Percentiles rank a stretch among this genome's conserved stretches.
Evolutionary conservation across 2,888 invertebrate species (phyloP).

Genomic region (Phaonia tiefii): DNA sequence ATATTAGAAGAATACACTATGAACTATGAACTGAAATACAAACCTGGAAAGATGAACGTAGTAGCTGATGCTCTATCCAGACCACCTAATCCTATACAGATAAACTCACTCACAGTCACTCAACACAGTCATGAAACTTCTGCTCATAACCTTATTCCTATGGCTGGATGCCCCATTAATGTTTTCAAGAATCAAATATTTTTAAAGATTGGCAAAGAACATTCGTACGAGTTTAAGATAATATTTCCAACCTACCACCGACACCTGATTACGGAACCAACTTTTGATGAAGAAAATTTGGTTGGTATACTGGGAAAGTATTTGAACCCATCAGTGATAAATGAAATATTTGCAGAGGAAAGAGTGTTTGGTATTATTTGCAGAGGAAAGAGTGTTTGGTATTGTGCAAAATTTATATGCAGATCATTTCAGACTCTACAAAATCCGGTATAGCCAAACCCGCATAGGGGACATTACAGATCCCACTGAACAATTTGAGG

Average conservation of each 20-base stretch:
- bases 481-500: neutral
- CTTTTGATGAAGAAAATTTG: constrained; percentile 30
- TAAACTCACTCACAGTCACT: constrained; percentile 4
- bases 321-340: constrained; percentile 46
- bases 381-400: constrained; percentile 47
- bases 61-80: too few species aligned
- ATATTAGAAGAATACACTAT: constrained; percentile 26
- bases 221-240: neutral
- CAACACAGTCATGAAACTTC: constrained; percentile 19
- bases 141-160: neutral
- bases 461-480: constrained; percentile 4
- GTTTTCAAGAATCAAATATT: constrained; percentile 29
- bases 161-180: constrained; percentile 22
- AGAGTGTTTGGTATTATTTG: constrained; percentile 39
- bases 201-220: too few species aligned
- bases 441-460: constrained; percentile 2
- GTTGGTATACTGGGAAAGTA: constrained; percentile 35
- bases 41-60: constrained; percentile 2
- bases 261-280: constrained; percentile 16
- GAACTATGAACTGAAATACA: neutral
- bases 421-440: constrained; percentile 19
- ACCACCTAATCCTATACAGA: constrained; percentile 29
- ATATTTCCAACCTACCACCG: constrained; percentile 37
- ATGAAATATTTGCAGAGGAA: constrained; percentile 48
- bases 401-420: constrained; percentile 44